A percentile compares a stretch with the other conserved stretches of the same genome.
phyloP scores from a whole-genome alignment of 2,888 invertebrate genomes.

The Nephrotoma guestfalica region DNA sequence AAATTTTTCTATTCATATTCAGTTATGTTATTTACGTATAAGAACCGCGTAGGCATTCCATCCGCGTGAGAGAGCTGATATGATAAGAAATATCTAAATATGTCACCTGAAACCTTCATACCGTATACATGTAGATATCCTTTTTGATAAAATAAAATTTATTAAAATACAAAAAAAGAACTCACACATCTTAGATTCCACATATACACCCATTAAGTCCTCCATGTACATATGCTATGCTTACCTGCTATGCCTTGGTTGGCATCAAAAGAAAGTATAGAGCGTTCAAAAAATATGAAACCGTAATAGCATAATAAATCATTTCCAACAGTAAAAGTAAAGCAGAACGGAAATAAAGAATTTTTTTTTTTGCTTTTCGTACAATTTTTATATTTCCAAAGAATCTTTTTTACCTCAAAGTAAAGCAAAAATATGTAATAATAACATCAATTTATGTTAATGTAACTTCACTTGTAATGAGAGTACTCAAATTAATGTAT shows the following conservation, averaged over 20 bases:
- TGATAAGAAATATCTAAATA: not conserved
- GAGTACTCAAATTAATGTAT: not conserved
- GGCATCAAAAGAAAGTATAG: not conserved
- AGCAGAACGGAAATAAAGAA: not conserved
- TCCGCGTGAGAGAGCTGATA: not conserved
- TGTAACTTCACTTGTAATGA: not conserved
- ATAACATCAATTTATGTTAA: not conserved
- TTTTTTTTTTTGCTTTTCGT: not conserved
- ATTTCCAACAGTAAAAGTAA: not conserved
- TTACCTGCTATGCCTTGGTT: not conserved
- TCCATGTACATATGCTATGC: not conserved
- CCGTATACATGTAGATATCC: not conserved
- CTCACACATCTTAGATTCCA: not conserved
- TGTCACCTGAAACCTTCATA: not conserved
- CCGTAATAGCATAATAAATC: not conserved
- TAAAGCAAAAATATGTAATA: not conserved
- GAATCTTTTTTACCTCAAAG: not conserved
- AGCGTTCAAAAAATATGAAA: not conserved
- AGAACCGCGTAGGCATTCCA: not conserved
- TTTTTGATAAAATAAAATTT: not conserved
- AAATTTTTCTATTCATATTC: too few relatives aligned
- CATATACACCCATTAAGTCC: not conserved
- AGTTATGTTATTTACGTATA: not conserved
- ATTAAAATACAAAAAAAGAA: not conserved
- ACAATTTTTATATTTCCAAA: not conserved